phyloP scores from a whole-genome alignment of 2,113 vertebrate species.

The Cynoglossus semilaevis region DNA sequence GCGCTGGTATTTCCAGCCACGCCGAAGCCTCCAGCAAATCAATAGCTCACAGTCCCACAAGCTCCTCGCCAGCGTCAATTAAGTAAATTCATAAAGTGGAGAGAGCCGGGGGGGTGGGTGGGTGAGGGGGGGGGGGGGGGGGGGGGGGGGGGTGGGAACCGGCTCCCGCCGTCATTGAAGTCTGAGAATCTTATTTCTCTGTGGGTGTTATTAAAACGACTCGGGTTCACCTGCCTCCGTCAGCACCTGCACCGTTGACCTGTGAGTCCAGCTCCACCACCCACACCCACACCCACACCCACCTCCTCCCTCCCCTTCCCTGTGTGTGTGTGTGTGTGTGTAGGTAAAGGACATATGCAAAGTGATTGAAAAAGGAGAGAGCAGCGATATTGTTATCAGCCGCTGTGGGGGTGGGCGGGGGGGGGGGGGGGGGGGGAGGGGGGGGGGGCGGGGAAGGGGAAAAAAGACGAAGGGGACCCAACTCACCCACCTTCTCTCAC shows the following conservation, averaged over 20 bases:
- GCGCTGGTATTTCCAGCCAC: slow-evolving; percentile 68
- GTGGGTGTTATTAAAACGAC: slow-evolving; percentile 60
- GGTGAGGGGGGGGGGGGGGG: slow-evolving; percentile 7
- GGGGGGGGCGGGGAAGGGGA: slow-evolving; percentile 20
- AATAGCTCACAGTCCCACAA: slow-evolving; percentile 64
- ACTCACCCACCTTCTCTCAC: not conserved
- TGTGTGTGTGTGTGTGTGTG: slow-evolving; percentile 58
- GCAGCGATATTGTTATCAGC: slow-evolving; percentile 61
- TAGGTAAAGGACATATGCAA: slow-evolving; percentile 70
- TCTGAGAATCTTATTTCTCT: slow-evolving; percentile 40
- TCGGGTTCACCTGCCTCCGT: slow-evolving; percentile 67
- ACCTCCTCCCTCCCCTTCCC: not conserved
- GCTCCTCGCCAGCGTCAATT: slow-evolving; percentile 64
- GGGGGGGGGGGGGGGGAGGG: not conserved
- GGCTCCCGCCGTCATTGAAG: slow-evolving; percentile 21
- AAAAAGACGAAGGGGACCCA: slow-evolving; percentile 45
- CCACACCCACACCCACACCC: not conserved
- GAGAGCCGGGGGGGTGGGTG: slow-evolving; percentile 43
- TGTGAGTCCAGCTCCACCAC: slow-evolving; percentile 1
- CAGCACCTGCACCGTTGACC: slow-evolving; percentile 61
- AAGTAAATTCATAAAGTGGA: slow-evolving; percentile 74
- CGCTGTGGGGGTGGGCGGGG: slow-evolving; percentile 16
- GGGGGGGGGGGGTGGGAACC: slow-evolving; percentile 31
- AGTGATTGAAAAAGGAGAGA: slow-evolving; percentile 60
- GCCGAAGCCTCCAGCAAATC: slow-evolving; percentile 67